Conservation (phyloP, 1,140 invertebrate species). For the Vollenhovia emeryi region DNA sequence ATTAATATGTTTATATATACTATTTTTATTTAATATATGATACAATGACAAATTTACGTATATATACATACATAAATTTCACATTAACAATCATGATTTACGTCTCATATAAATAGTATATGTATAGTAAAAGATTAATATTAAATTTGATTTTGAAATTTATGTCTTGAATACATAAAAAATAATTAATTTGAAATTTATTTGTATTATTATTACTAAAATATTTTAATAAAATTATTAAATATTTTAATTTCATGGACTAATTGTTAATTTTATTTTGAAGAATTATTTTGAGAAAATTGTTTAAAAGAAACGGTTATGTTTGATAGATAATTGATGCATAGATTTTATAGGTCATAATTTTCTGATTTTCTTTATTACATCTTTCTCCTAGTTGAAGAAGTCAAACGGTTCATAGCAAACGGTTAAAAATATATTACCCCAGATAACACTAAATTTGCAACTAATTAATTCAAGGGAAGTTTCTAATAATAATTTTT, state of each 20-base stretch:
- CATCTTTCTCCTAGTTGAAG: neutral
- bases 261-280: neutral
- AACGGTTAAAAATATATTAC: neutral
- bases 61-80: neutral
- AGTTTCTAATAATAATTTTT: neutral
- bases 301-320: no score
- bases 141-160: constrained; percentile 10
- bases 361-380: neutral
- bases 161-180: neutral
- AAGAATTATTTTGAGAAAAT: neutral
- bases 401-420: neutral
- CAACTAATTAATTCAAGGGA: neutral
- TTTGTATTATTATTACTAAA: neutral
- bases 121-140: neutral
- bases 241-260: neutral
- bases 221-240: neutral
- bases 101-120: neutral
- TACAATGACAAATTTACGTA: no score
- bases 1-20: no score
- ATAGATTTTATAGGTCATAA: neutral
- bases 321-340: neutral
- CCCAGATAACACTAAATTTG: neutral
- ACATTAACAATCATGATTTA: neutral
- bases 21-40: no score
- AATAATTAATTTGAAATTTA: neutral